Evolutionary conservation across 37 sponge, comb jelly and placozoan genomes (phyloP), one percentile per base, ranked within the genome.

Genomic region (Dysidea cf. avara): DNA sequence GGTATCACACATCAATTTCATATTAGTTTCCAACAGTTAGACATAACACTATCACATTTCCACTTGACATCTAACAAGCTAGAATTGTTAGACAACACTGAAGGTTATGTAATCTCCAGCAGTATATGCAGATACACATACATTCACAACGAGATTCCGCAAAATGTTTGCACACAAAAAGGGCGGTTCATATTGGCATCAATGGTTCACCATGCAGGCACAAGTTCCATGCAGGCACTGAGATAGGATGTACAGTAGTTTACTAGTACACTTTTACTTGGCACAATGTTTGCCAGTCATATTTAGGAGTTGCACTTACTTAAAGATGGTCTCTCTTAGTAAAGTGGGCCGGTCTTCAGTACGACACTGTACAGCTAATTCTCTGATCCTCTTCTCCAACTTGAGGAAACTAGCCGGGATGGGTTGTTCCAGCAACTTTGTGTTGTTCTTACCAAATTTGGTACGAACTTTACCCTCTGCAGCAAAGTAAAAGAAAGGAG

Each of bases 351-450:
- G 54, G n/a, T 72, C 71, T 0, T 72, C 61, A 0, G n/a, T 30
- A 48, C 40, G 63, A 62, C 66, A 53, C 0, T 66, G 24, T 1
- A 47, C 54, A 14, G 85, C 84, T 12, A 90, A 29, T 47, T 80
- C 72, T 28, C 79, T 49, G 22, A 95, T 73, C 28, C 55, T 49
- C 72, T 87, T 74, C 53, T 90, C 86, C 43, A 95, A 66, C 39
- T 68, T 73, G 58, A 95, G 69, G 79, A 76, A 95, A 47, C 63
- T 71, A 38, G 85, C 79, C 0, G 96, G 96, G 6, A 95, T 79
- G 25, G 74, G 88, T 53, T 95, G 88, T 40, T 95, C 92, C 63
- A 95, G 75, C 33, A 94, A 73, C 59, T 82, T 88, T 33, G 69
- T 39, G 2, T 68, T 67, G 37, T 51, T 68, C 39, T 57, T 38